phyloP scores from a whole-genome alignment of 2,797 vertebrate genomes.

The Eospalax fontanierii region DNA sequence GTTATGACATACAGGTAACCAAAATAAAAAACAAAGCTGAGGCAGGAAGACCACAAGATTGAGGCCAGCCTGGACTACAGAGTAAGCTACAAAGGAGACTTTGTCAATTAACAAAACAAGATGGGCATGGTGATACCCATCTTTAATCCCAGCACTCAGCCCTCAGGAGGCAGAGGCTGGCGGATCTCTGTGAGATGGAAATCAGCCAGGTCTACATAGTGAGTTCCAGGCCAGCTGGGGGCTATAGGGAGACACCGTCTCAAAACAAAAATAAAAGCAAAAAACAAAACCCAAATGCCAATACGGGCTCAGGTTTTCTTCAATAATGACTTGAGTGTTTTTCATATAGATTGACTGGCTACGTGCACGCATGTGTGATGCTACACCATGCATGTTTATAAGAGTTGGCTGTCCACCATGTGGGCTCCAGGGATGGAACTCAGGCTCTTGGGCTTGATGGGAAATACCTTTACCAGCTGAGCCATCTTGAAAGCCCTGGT shows the following conservation, averaged over 20 bases:
- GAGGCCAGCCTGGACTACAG: neutral
- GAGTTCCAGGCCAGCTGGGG: neutral
- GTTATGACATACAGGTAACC: conserved; percentile 46
- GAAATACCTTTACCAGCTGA: neutral
- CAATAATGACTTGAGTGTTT: conserved; percentile 43
- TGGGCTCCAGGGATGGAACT: neutral
- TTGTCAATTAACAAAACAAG: neutral
- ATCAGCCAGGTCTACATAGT: no score
- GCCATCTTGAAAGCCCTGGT: neutral
- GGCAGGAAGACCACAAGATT: neutral
- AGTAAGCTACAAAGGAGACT: neutral
- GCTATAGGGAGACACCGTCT: neutral
- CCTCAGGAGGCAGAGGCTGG: no score
- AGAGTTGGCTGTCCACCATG: neutral
- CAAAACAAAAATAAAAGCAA: neutral
- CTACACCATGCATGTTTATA: neutral
- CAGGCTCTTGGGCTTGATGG: no score
- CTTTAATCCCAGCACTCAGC: no score
- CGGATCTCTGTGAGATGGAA: neutral
- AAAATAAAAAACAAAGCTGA: neutral
- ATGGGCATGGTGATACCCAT: no score
- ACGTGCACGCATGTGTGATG: no score
- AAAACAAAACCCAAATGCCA: neutral
- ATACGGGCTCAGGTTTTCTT: conserved; percentile 16
- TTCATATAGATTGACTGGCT: no score